Conservation (phyloP, 1,140 invertebrate genomes). For the Drosophila micromelanica region DNA sequence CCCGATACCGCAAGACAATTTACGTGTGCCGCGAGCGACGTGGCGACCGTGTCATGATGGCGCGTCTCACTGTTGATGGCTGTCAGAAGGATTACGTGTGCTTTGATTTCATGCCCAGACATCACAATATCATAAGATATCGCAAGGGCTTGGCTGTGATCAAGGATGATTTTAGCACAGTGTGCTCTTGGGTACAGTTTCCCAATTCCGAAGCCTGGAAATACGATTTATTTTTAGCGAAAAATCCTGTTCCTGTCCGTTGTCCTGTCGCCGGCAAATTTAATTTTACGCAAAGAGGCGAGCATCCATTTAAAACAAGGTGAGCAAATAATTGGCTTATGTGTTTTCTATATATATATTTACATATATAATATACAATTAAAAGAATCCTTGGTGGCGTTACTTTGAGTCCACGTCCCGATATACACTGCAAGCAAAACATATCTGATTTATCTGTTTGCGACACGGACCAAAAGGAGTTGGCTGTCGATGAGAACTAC, state of each 20-base stretch:
- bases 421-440: slow-evolving; percentile 96
- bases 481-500: slow-evolving; percentile 96
- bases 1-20: slow-evolving; percentile 93
- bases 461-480: slow-evolving; percentile 96
- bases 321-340: slow-evolving; percentile 21
- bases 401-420: slow-evolving; percentile 95
- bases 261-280: slow-evolving; percentile 99
- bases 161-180: slow-evolving; percentile 94
- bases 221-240: slow-evolving; percentile 94
- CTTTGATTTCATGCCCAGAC: slow-evolving; percentile 97
- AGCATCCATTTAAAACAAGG: slow-evolving; percentile 93
- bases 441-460: slow-evolving; percentile 98
- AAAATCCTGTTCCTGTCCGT: slow-evolving; percentile 95
- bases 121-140: slow-evolving; percentile 97
- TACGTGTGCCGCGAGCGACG: slow-evolving; percentile 97
- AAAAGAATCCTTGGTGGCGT: slow-evolving; percentile 95
- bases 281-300: slow-evolving; percentile 95
- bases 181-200: slow-evolving; percentile 97
- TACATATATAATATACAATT: background rate
- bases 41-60: slow-evolving; percentile 96
- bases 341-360: too few species aligned
- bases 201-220: slow-evolving; percentile 93
- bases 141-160: slow-evolving; percentile 95
- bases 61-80: slow-evolving; percentile 97
- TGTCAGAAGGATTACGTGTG: slow-evolving; percentile 99